Evolutionary conservation across 2,888 invertebrate species (phyloP), one percentile per base, ranked within the genome.

Genomic region (Crossocerus cetratus): DNA sequence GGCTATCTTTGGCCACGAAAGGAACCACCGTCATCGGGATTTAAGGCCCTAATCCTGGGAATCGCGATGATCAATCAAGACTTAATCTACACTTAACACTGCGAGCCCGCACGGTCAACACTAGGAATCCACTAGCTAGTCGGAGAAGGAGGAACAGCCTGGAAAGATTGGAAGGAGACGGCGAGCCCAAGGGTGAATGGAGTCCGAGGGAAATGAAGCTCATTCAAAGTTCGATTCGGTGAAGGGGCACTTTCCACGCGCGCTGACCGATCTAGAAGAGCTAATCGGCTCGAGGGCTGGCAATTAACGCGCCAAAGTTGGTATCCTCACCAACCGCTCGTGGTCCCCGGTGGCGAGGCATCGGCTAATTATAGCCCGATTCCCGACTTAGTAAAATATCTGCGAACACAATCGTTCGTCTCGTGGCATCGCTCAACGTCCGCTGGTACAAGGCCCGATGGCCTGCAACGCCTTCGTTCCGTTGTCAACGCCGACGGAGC

Each of bases 381-480:
- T 84, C 80, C 70, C 79, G 74, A 80, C 81, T 82, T 77, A 76
- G 83, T 78, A 75, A 88, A 86, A 83, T 80, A 86, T 86, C 83
- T 83, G 84, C 81, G 86, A 87, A 89, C 88, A 89, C 89, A 90
- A 90, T 90, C 85, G 86, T 74, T 81, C 82, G 85, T 86, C 86
- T 89, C 85, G 83, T 78, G 81, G 83, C 88, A 90, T 90, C 89
- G 88, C 84, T 90, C 90, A 90, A 90, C 84, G 90, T 90, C 90
- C 84, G 73, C 78, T 76, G 79, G 70, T 89, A 90, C 89, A 90
- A 87, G 90, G 65, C 83, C 83, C 86, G 83, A 86, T 86, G 86
- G 84, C 84, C 80, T 78, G 77, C n/a, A 80, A 81, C 83, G 78
- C 77, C 82, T 84, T 83, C 83, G 79, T 82, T 5, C 79, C 75